Conservation (phyloP, 2,888 invertebrate species). For the Apoderus coryli region DNA sequence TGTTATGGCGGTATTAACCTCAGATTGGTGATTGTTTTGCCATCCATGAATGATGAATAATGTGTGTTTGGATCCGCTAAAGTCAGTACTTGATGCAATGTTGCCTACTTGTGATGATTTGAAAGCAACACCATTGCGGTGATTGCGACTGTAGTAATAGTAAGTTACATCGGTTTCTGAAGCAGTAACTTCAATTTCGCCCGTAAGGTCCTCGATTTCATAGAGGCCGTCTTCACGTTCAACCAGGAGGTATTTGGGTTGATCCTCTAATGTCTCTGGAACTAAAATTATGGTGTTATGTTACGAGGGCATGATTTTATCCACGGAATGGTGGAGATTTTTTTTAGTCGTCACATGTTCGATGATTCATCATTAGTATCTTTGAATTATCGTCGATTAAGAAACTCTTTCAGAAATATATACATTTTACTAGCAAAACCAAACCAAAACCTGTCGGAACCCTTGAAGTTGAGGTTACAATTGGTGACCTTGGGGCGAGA, state of each 20-base stretch:
- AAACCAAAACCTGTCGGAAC: too few species aligned
- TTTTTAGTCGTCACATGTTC: too few species aligned
- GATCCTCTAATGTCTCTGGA: constrained; percentile 6
- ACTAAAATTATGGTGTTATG: constrained; percentile 3
- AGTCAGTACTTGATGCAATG: constrained; percentile 14
- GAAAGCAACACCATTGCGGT: constrained; percentile 10
- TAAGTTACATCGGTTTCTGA: constrained; percentile 19
- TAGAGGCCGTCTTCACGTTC: constrained; percentile 14
- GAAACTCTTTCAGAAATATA: too few species aligned
- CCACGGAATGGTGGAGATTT: too few species aligned
- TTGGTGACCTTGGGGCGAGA: too few species aligned
- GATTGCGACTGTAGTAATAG: constrained; percentile 21
- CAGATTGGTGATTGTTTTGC: constrained; percentile 20
- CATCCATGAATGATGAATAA: constrained; percentile 27
- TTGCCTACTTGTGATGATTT: constrained; percentile 12
- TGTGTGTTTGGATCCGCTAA: constrained; percentile 17
- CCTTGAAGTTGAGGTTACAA: too few species aligned
- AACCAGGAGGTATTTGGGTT: constrained; percentile 13
- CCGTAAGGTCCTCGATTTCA: constrained; percentile 15
- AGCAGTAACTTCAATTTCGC: constrained; percentile 6
- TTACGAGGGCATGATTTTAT: too few species aligned
- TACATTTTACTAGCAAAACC: too few species aligned
- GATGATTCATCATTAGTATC: too few species aligned
- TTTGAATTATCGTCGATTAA: too few species aligned
- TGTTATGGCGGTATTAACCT: constrained; percentile 20